phyloP scores from a whole-genome alignment of 2,113 vertebrate species.

The Gobiocypris rarus region DNA sequence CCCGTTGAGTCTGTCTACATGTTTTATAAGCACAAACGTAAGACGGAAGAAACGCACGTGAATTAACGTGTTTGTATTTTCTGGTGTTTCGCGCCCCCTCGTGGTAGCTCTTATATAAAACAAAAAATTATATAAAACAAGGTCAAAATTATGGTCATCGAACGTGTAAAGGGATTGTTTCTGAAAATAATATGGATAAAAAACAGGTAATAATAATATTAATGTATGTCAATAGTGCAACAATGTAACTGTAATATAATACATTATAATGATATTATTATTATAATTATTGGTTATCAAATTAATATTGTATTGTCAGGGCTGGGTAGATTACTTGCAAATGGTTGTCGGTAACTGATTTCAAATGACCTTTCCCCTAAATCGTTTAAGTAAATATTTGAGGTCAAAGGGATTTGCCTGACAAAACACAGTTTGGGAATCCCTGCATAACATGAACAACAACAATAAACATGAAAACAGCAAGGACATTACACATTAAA shows the following conservation, averaged over 20 bases:
- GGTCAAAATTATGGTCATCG: slow-evolving; percentile 1
- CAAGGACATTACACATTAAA: too few relatives aligned
- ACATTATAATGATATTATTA: too few relatives aligned
- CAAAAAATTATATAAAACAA: not conserved
- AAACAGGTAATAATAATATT: not conserved
- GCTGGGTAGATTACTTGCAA: too few relatives aligned
- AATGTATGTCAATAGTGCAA: not conserved
- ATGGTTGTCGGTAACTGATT: too few relatives aligned
- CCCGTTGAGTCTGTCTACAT: not conserved
- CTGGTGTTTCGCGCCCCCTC: not conserved
- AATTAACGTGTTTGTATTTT: not conserved
- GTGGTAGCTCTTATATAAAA: not conserved
- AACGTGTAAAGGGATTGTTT: not conserved
- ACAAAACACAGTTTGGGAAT: too few relatives aligned
- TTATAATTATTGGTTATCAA: too few relatives aligned
- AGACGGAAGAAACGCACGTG: not conserved
- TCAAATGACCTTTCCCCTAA: too few relatives aligned
- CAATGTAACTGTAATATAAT: not conserved
- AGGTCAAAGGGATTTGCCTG: too few relatives aligned
- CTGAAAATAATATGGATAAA: not conserved
- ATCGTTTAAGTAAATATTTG: too few relatives aligned
- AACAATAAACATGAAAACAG: too few relatives aligned
- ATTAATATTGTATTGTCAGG: too few relatives aligned
- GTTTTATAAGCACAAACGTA: slow-evolving; percentile 6
- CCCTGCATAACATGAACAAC: too few relatives aligned